Conservation (phyloP, 2,888 invertebrate genomes). For the Isoperla grammatica region DNA sequence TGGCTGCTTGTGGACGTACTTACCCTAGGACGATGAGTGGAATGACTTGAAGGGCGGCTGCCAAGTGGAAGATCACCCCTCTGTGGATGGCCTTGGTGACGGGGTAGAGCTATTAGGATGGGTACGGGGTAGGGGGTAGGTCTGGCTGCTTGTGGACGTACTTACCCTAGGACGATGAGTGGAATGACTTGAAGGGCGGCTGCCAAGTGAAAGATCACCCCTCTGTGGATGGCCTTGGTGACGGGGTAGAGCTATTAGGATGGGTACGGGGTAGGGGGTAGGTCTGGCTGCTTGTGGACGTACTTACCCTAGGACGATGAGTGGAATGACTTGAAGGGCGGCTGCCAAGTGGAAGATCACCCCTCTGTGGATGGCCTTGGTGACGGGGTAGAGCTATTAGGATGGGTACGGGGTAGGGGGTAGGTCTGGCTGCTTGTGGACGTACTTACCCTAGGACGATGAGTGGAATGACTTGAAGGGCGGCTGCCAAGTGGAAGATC, state of each 20-base stretch:
- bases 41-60: slow-evolving; percentile 36
- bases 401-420: no score
- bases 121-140: no score
- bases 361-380: slow-evolving; percentile 40
- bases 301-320: slow-evolving; percentile 36
- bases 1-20: no score
- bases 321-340: slow-evolving; percentile 35
- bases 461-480: slow-evolving; percentile 36
- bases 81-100: slow-evolving; percentile 39
- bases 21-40: slow-evolving; percentile 37
- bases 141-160: no score
- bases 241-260: slow-evolving; percentile 41
- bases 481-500: slow-evolving; percentile 37
- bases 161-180: slow-evolving; percentile 36
- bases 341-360: slow-evolving; percentile 39
- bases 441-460: slow-evolving; percentile 35
- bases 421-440: no score
- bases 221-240: slow-evolving; percentile 39
- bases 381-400: slow-evolving; percentile 41
- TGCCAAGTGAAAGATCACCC: slow-evolving; percentile 39
- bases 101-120: no score
- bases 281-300: no score
- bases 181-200: slow-evolving; percentile 37
- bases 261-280: no score
- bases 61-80: slow-evolving; percentile 40